Conservation (phyloP, 1,140 invertebrate genomes). For the Drosophila suzukii region DNA sequence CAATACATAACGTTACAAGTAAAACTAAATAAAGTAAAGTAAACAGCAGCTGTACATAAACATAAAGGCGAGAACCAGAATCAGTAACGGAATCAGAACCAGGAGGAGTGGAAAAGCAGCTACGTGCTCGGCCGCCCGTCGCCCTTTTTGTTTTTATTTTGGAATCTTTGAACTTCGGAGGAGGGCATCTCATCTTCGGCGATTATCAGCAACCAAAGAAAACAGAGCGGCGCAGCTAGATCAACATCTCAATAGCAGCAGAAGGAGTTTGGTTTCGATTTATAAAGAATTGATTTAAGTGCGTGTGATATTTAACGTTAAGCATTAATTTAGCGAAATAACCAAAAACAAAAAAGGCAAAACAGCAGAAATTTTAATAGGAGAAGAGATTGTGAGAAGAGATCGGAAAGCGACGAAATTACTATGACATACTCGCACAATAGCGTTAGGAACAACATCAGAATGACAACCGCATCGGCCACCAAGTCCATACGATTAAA, state of each 20-base stretch:
- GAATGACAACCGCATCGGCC: constrained; percentile 84
- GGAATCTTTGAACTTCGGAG: constrained; percentile 8
- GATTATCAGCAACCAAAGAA: constrained; percentile 43
- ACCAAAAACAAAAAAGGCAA: constrained; percentile 73
- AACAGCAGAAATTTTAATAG: constrained; percentile 76
- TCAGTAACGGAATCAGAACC: too few species aligned
- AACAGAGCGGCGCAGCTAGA: constrained; percentile 26
- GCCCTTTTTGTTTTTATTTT: constrained; percentile 36
- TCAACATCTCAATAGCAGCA: constrained; percentile 39
- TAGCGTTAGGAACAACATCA: constrained; percentile 84
- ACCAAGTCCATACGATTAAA: constrained; percentile 81
- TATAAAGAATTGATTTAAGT: constrained; percentile 84
- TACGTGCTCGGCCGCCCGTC: constrained; percentile 56
- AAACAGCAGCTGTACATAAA: constrained; percentile 79
- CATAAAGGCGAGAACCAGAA: constrained; percentile 59
- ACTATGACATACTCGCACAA: constrained; percentile 85
- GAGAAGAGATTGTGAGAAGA: constrained; percentile 13
- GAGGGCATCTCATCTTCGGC: constrained; percentile 24
- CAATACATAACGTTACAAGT: constrained; percentile 79
- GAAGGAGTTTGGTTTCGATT: constrained; percentile 75
- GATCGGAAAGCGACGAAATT: constrained; percentile 67
- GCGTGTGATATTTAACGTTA: constrained; percentile 84
- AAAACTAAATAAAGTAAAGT: constrained; percentile 74
- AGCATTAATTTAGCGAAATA: constrained; percentile 82
- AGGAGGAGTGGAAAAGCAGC: constrained; percentile 37